Conservation (phyloP, 2,113 vertebrate genomes). For the Nymphicus hollandicus region DNA sequence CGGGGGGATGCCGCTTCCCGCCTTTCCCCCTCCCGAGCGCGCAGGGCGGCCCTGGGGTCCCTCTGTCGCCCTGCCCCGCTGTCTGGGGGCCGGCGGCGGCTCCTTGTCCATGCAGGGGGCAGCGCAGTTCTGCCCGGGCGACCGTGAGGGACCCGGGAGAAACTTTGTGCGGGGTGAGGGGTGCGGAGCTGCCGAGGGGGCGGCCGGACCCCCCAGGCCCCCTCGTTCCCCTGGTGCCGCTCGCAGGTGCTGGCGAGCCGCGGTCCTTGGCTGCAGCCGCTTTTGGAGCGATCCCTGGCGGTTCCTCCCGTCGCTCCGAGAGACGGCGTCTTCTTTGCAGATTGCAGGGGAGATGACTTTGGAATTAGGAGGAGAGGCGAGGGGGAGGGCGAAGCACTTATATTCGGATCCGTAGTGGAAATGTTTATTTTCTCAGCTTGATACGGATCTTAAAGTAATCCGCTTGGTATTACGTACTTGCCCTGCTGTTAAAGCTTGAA, state of each 20-base stretch:
- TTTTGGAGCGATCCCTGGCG: not conserved
- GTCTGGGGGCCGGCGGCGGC: not conserved
- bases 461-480: slow-evolving; percentile 47
- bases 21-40: not conserved
- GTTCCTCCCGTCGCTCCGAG: slow-evolving; percentile 26
- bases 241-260: not conserved
- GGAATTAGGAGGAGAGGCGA: not conserved
- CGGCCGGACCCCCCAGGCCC: not conserved
- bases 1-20: slow-evolving; percentile 50
- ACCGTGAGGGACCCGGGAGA: not conserved
- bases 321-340: not conserved
- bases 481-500: slow-evolving; percentile 47
- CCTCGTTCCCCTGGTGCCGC: not conserved
- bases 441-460: slow-evolving; percentile 43
- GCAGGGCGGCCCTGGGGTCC: not conserved
- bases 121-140: not conserved
- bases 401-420: not conserved
- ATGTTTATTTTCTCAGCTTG: slow-evolving; percentile 49
- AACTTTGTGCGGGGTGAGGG: not conserved
- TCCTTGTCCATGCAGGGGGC: not conserved
- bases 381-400: not conserved
- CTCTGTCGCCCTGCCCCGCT: not conserved
- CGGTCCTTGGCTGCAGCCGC: not conserved
- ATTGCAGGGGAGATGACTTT: slow-evolving; percentile 5
- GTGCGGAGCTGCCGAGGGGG: not conserved